Conservation (phyloP, 2,888 invertebrate genomes). For the Drosophila incognita region DNA sequence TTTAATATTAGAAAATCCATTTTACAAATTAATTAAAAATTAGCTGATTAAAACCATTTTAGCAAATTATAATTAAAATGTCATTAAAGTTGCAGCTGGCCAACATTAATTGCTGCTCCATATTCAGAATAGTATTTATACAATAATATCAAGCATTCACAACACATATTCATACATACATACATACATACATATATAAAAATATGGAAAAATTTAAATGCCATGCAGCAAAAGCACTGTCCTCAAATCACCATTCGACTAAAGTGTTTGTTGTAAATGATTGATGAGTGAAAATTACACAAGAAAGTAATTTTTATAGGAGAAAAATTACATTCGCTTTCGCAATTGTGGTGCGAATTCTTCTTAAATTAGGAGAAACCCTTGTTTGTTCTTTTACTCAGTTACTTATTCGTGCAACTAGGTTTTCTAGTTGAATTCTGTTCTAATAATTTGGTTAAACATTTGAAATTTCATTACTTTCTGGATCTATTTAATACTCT, state of each 20-base stretch:
- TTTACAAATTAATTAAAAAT: neutral
- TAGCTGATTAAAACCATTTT: conserved; percentile 4
- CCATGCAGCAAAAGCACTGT: neutral
- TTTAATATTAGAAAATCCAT: neutral
- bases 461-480: neutral
- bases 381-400: conserved; percentile 30
- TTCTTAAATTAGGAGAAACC: conserved; percentile 33
- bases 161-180: neutral
- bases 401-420: conserved; percentile 42
- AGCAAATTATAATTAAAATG: conserved; percentile 9
- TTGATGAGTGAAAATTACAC: conserved; percentile 26
- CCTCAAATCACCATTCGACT: conserved; percentile 6
- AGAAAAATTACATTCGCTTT: conserved; percentile 3
- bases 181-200: neutral
- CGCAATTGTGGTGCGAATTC: conserved; percentile 55
- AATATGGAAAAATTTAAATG: neutral
- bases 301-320: neutral
- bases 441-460: too few species aligned
- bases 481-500: neutral
- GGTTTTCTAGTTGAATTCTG: conserved; percentile 32
- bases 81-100: conserved; percentile 2
- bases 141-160: neutral
- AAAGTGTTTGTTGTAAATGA: conserved; percentile 44
- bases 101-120: conserved; percentile 3
- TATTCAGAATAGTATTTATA: neutral